These are phyloP conservation scores for Altica lythri DNA, from an alignment of 2,888 invertebrate species.

Conservation along the genomic window DNA sequence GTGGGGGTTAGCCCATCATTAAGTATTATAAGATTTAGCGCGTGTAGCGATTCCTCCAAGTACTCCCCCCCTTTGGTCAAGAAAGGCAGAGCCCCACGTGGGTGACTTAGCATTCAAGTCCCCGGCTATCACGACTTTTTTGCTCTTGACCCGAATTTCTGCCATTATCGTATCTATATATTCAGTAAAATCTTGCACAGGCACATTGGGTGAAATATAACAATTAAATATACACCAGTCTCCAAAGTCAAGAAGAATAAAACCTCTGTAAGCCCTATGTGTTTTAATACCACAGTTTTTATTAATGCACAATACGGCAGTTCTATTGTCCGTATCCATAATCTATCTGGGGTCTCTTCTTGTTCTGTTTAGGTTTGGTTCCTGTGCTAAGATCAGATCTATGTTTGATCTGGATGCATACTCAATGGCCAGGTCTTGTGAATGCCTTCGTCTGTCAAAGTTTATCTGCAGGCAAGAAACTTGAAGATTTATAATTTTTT, in stretches of 20 bases:
- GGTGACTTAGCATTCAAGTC: constrained; percentile 22
- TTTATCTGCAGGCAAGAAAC: no score
- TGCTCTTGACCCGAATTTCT: not conserved
- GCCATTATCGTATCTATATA: constrained; percentile 7
- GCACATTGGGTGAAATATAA: constrained; percentile 14
- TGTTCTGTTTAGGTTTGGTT: not conserved
- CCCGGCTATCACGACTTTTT: constrained; percentile 4
- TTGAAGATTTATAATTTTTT: no score
- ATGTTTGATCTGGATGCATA: not conserved
- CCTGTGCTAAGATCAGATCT: not conserved
- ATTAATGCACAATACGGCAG: not conserved
- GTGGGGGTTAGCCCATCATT: constrained; percentile 9
- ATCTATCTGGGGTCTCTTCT: not conserved
- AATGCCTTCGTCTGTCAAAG: not conserved
- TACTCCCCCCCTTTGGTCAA: constrained; percentile 6
- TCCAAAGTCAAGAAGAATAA: constrained; percentile 2
- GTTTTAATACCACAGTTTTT: not conserved
- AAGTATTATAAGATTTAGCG: not conserved
- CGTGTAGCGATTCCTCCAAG: constrained; percentile 9
- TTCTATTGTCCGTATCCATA: not conserved
- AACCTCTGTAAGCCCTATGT: not conserved
- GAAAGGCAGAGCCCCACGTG: constrained; percentile 10
- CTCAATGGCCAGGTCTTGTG: not conserved
- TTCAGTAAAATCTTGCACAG: not conserved
- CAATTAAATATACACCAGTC: not conserved